Evolutionary conservation across 2,888 invertebrate species (phyloP), one percentile per base, ranked within the genome.

Genomic region (Ennomos erosarius): DNA sequence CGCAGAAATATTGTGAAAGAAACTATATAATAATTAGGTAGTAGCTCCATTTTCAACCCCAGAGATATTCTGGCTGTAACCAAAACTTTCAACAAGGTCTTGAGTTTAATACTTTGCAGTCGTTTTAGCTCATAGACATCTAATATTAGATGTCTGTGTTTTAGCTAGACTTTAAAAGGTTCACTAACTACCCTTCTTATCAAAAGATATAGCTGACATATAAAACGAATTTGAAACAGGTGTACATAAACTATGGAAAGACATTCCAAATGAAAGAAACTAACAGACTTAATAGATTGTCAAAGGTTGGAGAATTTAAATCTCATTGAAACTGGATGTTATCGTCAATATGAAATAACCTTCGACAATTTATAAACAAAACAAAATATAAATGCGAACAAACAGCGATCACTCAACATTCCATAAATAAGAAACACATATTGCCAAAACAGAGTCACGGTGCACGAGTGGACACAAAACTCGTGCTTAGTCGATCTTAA

Each of bases 371-470:
- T 5, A 52, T 56, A 47, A 62, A 53, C 49, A 55, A 74, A 64
- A 69, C 68, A 69, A 69, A 81, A 79, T 76, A 84, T 87, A 89
- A 89, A 90, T 90, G 90, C 90, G 81, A 78, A 73, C 79, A 81
- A 82, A 75, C 78, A 76, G 69, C 73, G 78, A 71, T 70, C 76
- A 65, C 70, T 73, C 74, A 82, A 83, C 81, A 81, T 74, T 73
- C 78, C 74, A 81, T 78, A 81, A 82, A 82, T 79, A 79, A 79
- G 70, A 69, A 50, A 55, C 51, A 43, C 42, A 54, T 48, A 52
- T 49, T 45, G 52, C 44, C 38, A 38, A 48, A 26, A 62, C 46
- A 40, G 49, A 62, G 51, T 39, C 56, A 10, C 55, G 40, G 37
- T 43, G 44, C 48, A 55, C 55, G 40, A 59, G 6, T 39, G 39